A percentile compares a stretch with the other conserved stretches of the same genome.
Conservation (phyloP, 2,113 vertebrate genomes). For the Maccullochella peelii region DNA sequence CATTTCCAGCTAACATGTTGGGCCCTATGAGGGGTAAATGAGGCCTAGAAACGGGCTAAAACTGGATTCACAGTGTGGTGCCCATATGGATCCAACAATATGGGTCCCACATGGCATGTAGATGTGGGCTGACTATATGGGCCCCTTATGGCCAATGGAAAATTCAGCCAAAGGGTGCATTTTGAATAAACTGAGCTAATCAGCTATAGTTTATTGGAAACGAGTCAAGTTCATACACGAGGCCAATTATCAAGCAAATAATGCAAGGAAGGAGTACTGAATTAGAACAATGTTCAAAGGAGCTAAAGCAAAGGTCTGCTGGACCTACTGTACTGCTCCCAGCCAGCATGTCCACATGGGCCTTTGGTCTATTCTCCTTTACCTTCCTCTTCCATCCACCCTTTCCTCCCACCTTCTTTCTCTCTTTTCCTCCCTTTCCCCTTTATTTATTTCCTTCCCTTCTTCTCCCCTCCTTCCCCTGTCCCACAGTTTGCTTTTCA, state of each 20-base stretch:
- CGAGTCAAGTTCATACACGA: background rate
- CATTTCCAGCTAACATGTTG: conserved; percentile 1
- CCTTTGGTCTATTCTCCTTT: conserved; percentile 19
- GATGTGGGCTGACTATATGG: background rate
- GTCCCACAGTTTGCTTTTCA: conserved; percentile 68
- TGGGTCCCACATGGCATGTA: conserved; percentile 4
- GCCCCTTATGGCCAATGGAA: background rate
- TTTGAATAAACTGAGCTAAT: background rate
- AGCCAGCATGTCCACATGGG: background rate
- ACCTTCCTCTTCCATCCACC: conserved; percentile 4
- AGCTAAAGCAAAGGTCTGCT: background rate
- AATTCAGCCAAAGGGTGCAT: conserved; percentile 1
- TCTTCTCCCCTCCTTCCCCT: conserved; percentile 37
- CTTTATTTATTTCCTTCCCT: conserved; percentile 17
- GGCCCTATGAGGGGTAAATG: conserved; percentile 15
- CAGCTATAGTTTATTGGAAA: background rate
- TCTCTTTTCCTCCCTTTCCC: conserved; percentile 1
- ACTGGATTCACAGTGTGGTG: conserved; percentile 21
- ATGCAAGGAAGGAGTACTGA: background rate
- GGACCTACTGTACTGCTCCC: background rate
- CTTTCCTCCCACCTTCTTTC: conserved; percentile 21
- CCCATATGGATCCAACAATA: conserved; percentile 20
- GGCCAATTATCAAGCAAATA: background rate
- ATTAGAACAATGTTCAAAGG: background rate
- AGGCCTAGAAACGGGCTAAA: background rate